Evolutionary conservation across 2,888 invertebrate genomes (phyloP).

Genomic region (Diaperis boleti): DNA sequence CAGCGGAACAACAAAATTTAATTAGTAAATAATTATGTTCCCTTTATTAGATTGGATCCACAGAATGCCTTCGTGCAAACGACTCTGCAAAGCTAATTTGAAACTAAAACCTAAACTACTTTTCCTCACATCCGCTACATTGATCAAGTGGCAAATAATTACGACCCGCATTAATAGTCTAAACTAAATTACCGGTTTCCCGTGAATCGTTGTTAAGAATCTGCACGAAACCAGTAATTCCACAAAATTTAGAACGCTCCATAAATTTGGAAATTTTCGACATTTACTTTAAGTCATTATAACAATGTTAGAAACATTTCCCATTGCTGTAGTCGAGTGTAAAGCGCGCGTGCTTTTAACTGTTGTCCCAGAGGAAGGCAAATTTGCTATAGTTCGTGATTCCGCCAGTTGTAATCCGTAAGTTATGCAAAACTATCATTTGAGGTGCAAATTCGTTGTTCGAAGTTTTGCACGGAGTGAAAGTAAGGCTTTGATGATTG

Average conservation of each 20-base stretch:
- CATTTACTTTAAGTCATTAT: neutral
- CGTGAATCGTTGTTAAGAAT: constrained; percentile 20
- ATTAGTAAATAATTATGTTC: neutral
- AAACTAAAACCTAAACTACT: constrained; percentile 4
- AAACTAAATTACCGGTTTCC: constrained; percentile 8
- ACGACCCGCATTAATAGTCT: neutral
- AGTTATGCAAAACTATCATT: constrained; percentile 29
- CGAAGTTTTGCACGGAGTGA: constrained; percentile 15
- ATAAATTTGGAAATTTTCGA: constrained; percentile 9
- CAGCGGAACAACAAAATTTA: no score
- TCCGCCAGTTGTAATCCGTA: constrained; percentile 25
- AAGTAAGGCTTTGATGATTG: constrained; percentile 24
- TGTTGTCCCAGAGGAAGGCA: constrained; percentile 27
- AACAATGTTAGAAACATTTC: constrained; percentile 17
- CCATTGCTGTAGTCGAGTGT: constrained; percentile 6
- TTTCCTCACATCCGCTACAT: constrained; percentile 5
- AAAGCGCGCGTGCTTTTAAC: constrained; percentile 29
- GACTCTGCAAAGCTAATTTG: neutral
- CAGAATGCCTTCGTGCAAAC: constrained; percentile 1
- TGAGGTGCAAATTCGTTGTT: constrained; percentile 28
- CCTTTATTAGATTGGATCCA: neutral
- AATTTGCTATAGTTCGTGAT: constrained; percentile 33
- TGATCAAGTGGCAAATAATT: constrained; percentile 12
- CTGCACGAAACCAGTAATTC: constrained; percentile 12
- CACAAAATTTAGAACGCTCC: neutral